Percentiles rank a stretch among this genome's conserved stretches.
Conservation (phyloP, 2,888 invertebrate species). For the Choreutis nemorana region DNA sequence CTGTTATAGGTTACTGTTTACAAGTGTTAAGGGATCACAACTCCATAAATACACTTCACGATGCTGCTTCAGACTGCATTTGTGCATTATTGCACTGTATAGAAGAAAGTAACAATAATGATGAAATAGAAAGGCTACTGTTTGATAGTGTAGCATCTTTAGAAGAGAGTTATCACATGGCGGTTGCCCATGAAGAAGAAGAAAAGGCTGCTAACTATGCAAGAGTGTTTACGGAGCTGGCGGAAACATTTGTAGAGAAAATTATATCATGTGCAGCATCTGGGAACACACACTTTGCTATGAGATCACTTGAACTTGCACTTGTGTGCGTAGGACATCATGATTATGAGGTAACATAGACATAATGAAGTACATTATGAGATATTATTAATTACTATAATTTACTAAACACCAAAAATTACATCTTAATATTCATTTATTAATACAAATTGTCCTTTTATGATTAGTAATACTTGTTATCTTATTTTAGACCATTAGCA, state of each 20-base stretch:
- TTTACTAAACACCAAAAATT: no score
- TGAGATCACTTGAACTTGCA: slow-evolving; percentile 87
- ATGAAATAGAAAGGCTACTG: slow-evolving; percentile 78
- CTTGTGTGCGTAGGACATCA: slow-evolving; percentile 95
- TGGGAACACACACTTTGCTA: slow-evolving; percentile 74
- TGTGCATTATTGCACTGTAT: slow-evolving; percentile 86
- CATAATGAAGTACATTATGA: no score
- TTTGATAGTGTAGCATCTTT: slow-evolving; percentile 83
- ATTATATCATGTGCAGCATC: slow-evolving; percentile 74
- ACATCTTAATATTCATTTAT: no score
- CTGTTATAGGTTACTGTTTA: slow-evolving; percentile 77
- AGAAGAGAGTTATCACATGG: slow-evolving; percentile 87
- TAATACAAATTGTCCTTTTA: no score
- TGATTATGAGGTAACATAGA: slow-evolving; percentile 93
- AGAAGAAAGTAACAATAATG: slow-evolving; percentile 77
- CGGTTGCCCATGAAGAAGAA: slow-evolving; percentile 92
- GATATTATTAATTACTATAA: no score
- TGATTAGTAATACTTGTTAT: no score
- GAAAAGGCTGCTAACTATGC: slow-evolving; percentile 95
- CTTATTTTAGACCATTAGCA: no score
- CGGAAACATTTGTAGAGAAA: slow-evolving; percentile 87
- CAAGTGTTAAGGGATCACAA: slow-evolving; percentile 71
- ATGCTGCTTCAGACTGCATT: slow-evolving; percentile 90
- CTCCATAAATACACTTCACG: slow-evolving; percentile 75
- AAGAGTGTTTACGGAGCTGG: slow-evolving; percentile 93